phyloP scores from a whole-genome alignment of 2,113 vertebrate genomes.

The Mobula birostris region DNA sequence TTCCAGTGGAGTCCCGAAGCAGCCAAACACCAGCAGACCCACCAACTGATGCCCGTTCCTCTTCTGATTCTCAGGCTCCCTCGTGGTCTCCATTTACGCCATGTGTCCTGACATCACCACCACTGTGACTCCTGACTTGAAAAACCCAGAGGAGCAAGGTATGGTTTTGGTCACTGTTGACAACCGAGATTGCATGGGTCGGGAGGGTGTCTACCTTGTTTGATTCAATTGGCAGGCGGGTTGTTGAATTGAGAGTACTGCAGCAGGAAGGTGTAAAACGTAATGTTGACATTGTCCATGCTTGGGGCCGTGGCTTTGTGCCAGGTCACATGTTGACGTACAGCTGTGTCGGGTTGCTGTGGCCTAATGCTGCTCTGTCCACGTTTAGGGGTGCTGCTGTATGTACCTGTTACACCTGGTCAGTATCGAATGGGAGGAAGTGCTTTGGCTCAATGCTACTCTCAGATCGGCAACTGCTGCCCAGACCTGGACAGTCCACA shows the following conservation, averaged over 20 bases:
- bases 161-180: not conserved
- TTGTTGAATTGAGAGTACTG: not conserved
- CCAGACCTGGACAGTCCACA: conserved; percentile 72
- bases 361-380: not conserved
- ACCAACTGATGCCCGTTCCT: not conserved
- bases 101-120: conserved; percentile 83
- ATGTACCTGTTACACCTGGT: conserved; percentile 66
- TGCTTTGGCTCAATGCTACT: conserved; percentile 79
- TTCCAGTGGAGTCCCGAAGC: too few species aligned
- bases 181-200: too few species aligned
- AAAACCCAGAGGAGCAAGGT: conserved; percentile 73
- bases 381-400: conserved; percentile 65
- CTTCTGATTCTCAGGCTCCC: conserved; percentile 57
- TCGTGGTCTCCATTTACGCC: conserved; percentile 83
- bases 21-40: too few species aligned
- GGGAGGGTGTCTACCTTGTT: not conserved
- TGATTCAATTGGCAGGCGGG: too few species aligned
- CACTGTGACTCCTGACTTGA: conserved; percentile 84
- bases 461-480: conserved; percentile 72
- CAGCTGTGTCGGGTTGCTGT: not conserved
- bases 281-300: too few species aligned
- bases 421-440: conserved; percentile 74
- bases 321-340: too few species aligned
- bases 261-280: too few species aligned
- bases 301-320: too few species aligned